phyloP scores from a whole-genome alignment of 2,888 invertebrate species.

The Meliscaeva auricollis region DNA sequence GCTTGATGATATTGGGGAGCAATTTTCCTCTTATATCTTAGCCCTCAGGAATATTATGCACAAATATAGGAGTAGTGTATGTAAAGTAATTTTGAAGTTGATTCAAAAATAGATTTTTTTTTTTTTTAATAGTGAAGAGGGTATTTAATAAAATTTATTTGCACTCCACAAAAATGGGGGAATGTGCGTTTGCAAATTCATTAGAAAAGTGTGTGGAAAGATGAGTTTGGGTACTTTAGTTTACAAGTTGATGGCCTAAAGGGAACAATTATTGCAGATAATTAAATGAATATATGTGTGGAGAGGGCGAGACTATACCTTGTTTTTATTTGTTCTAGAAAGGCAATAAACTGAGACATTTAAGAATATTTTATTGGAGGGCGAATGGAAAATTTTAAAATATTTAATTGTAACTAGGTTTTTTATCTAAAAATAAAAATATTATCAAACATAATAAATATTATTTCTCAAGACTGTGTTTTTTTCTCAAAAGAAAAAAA shows the following conservation, averaged over 20 bases:
- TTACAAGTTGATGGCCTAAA: not conserved
- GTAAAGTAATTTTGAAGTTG: constrained; percentile 9
- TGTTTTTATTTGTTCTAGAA: not conserved
- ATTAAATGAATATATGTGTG: constrained; percentile 7
- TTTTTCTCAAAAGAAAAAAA: no score
- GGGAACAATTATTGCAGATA: constrained; percentile 24
- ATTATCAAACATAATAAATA: no score
- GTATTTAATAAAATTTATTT: constrained; percentile 34
- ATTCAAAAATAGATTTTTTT: constrained; percentile 30
- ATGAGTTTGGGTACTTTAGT: constrained; percentile 28
- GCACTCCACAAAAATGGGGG: not conserved
- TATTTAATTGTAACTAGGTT: no score
- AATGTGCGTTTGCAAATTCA: not conserved
- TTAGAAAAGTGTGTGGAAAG: constrained; percentile 36
- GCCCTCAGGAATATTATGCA: not conserved
- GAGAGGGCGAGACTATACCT: not conserved
- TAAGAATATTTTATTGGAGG: no score
- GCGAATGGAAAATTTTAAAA: no score
- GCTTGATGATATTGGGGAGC: constrained; percentile 10
- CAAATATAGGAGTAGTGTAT: no score
- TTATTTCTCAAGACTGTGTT: no score
- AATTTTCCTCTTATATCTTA: constrained; percentile 1
- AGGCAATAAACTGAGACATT: no score
- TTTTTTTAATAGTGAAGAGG: constrained; percentile 19
- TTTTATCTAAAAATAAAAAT: no score